Base-by-base conservation (phyloP, 2,797 vertebrate genomes). In the Trichosurus vulpecula region DNA sequence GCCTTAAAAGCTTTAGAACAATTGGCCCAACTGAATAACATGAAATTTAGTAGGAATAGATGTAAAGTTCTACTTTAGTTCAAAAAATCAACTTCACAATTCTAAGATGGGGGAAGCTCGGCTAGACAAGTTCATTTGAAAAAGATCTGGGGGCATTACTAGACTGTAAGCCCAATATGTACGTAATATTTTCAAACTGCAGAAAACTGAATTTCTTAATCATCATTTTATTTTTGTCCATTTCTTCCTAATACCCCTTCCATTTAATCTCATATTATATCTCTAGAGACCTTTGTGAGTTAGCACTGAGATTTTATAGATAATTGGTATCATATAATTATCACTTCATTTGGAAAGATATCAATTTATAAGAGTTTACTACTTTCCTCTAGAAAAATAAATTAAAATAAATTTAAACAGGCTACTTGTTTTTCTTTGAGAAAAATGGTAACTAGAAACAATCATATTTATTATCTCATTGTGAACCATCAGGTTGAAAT, bases 291-390 rank as follows among this genome's bases (percentile, higher is more conserved):
- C 74, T 9, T 87, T 27, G 41, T 47, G 41, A 87, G 74, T 87
- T 94, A 96, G 91, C 94, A 96, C 96, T 97, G 98, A 47, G 22
- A 47, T 87, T 87, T 87, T 27, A 56, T 9, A 41, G 57, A 25
- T 4, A 1, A 11, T 8, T 29, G 16, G 0, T 90, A 90, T 0
- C 92, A 52, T 35, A 30, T 9, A 92, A 22, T 92, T 30, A 91
- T 53, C 41, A 35, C 90, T 31, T 96, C 92, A 90, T 22, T 27
- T 58, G 53, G 31, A 52, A 55, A n/a, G 13, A 1, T 2, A 27
- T 6, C 66, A 54, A n/a, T 25, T 96, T 29, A 0, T 22, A 6
- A 10, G 0, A 22, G 13, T 81, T 2, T 41, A 47, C 22, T 10
- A 27, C 22, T 87, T 87, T 51, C 16, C 13, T 87, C 74, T 87